Evolutionary conservation across 2,797 vertebrate genomes (phyloP), one percentile per base, ranked within the genome.

Genomic region (Lacerta bilineata): DNA sequence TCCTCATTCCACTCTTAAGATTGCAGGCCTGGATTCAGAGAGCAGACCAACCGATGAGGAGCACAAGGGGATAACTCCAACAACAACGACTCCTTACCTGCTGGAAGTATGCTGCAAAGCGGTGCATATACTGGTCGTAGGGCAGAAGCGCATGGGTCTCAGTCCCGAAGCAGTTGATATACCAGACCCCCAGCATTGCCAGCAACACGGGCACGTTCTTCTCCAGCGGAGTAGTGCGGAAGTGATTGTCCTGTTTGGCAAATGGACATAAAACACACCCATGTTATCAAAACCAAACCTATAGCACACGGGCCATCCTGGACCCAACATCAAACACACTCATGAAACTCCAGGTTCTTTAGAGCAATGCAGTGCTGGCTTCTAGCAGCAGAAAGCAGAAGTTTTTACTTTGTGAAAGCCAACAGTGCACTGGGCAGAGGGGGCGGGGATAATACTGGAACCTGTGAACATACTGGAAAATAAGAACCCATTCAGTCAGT

Each of bases 81-180:
- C 2, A 41, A 15, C 1, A 0, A 64, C 1, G 0, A 23, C 6
- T 5, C 0, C 84, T 23, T 91, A 99, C 99, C 98, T 99, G 99
- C 93, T 99, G 99, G 96, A 99, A 99, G 94, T 99, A 99, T 23
- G 98, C 99, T 0, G 98, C 97, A n/a, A 99, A 99, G 88, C 98
- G 98, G 93, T 99, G 98, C 97, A 99, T 98, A 96, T 99, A 99
- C 95, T 99, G 99, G 95, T 99, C 99, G 0, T 99, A 99, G 81
- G 99, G 99, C 94, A 99, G 97, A 94, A 99, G 95, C 29, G 98
- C 98, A 0, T 99, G 99, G 0, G 98, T 99, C 95, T 99, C 99
- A 4, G 98, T 98, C 1, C 98, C 97, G 2, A 98, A 99, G 97
- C 97, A 98, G 96, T 99, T 99, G 95, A 98, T 98, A 94, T 99